Conservation (phyloP, 2,113 vertebrate species). For the Cebus imitator region DNA sequence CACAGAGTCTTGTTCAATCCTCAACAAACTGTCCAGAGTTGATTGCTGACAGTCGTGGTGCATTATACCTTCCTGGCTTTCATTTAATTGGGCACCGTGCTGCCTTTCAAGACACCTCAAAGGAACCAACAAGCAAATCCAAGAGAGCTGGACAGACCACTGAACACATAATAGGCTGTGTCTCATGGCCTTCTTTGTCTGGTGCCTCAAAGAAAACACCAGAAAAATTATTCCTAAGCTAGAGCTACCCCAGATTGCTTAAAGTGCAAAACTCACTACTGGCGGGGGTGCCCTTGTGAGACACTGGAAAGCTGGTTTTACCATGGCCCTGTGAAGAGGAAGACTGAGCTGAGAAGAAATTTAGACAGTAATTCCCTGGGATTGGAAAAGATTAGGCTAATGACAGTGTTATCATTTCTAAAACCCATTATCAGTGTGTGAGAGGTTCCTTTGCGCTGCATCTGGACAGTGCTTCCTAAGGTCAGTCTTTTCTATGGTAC, state of each 20-base stretch:
- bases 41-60: not conserved
- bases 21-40: not conserved
- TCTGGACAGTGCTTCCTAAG: rapidly evolving
- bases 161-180: not conserved
- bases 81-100: not conserved
- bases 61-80: not conserved
- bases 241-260: not conserved
- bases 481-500: not conserved
- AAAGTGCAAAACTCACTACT: not conserved
- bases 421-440: not conserved
- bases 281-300: not conserved
- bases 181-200: not conserved
- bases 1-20: not conserved
- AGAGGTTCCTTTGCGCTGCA: not conserved
- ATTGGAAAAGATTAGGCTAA: not conserved
- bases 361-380: not conserved
- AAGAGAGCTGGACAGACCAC: not conserved
- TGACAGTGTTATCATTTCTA: not conserved
- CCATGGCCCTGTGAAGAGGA: not conserved
- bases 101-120: not conserved
- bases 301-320: not conserved
- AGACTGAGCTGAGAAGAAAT: not conserved
- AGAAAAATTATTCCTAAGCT: not conserved
- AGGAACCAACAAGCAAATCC: not conserved
- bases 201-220: not conserved